phyloP scores from a whole-genome alignment of 2,113 vertebrate genomes.

The Rhinoderma darwinii region DNA sequence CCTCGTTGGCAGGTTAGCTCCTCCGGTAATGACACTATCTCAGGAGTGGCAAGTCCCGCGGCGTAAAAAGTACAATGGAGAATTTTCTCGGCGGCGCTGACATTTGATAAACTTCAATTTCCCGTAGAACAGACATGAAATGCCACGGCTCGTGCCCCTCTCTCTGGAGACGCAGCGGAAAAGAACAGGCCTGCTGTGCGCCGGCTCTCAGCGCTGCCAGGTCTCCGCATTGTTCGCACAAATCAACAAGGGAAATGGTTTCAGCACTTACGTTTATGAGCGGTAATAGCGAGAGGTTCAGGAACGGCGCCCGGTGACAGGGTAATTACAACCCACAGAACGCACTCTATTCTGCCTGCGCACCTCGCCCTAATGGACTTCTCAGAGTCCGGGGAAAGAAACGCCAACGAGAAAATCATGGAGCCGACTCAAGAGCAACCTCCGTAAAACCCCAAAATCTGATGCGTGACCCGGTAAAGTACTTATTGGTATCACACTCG shows the following conservation, averaged over 20 bases:
- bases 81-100: background rate
- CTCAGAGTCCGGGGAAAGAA: background rate
- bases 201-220: slow-evolving; percentile 27
- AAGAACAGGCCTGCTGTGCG: slow-evolving; percentile 39
- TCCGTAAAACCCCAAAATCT: too few relatives aligned
- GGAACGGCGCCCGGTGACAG: background rate
- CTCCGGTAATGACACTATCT: background rate
- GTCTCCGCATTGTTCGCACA: background rate
- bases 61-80: background rate
- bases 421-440: too few relatives aligned
- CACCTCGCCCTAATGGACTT: background rate
- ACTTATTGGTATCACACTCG: too few relatives aligned
- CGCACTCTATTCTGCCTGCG: background rate
- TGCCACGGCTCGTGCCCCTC: background rate
- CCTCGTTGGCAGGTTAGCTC: background rate
- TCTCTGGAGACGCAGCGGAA: slow-evolving; percentile 15
- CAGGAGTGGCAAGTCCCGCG: background rate
- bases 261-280: slow-evolving; percentile 36
- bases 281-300: background rate
- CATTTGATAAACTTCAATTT: slow-evolving; percentile 43
- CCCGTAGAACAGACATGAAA: slow-evolving; percentile 6
- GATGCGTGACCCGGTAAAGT: too few relatives aligned
- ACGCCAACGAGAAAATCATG: background rate
- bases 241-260: slow-evolving; percentile 25
- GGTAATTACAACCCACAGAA: slow-evolving; percentile 25